A percentile compares a stretch with the other conserved stretches of the same genome.
These are phyloP conservation scores for Cheilosia grossa DNA, from an alignment of 2,888 invertebrate genomes.

Conservation along the genomic window DNA sequence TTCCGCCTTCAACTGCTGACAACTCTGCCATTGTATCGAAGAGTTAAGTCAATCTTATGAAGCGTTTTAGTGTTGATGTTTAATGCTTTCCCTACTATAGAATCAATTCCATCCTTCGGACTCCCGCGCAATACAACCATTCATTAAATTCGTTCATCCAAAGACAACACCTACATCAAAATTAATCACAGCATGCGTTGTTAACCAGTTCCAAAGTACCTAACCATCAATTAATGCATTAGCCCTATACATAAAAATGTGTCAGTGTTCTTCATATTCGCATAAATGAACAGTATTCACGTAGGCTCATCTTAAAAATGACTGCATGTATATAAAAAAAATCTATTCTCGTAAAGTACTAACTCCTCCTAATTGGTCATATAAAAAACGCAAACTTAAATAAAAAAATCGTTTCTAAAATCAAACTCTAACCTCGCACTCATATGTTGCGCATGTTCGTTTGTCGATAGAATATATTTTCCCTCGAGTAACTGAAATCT, in stretches of 20 bases:
- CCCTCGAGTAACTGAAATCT: neutral
- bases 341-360: neutral
- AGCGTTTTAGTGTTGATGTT: slow-evolving; percentile 18
- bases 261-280: neutral
- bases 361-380: slow-evolving; percentile 5
- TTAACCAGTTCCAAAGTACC: slow-evolving; percentile 7
- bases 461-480: neutral
- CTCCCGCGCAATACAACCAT: neutral
- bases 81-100: slow-evolving; percentile 1
- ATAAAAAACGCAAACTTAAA: slow-evolving; percentile 1
- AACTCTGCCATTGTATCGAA: neutral
- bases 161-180: slow-evolving; percentile 23
- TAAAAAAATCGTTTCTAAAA: neutral
- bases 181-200: slow-evolving; percentile 32
- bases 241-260: slow-evolving; percentile 2
- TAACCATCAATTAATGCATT: neutral
- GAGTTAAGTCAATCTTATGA: neutral
- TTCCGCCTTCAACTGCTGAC: neutral
- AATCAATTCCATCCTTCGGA: neutral
- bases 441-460: slow-evolving; percentile 47
- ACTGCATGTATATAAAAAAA: slow-evolving; percentile 10
- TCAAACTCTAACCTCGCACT: slow-evolving; percentile 27
- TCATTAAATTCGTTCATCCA: neutral
- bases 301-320: slow-evolving; percentile 1
- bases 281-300: neutral